These are phyloP conservation scores for Notolabrus celidotus DNA, from an alignment of 2,797 vertebrate genomes.

Conservation along the genomic window DNA sequence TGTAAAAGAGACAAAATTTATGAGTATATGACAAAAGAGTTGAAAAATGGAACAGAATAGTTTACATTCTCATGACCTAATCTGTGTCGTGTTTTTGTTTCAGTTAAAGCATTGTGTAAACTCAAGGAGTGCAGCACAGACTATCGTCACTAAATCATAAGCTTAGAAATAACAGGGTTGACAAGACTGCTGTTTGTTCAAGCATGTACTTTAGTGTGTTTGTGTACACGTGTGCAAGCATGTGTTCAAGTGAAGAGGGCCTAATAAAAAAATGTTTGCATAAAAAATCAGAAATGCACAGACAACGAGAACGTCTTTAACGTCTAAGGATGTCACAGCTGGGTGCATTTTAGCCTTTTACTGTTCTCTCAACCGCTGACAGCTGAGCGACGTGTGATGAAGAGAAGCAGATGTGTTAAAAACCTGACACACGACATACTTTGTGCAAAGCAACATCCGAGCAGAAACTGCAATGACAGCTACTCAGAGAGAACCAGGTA, in stretches of 20 bases:
- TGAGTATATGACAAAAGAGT: slow-evolving; percentile 17
- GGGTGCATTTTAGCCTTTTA: slow-evolving; percentile 27
- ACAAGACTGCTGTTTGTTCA: slow-evolving; percentile 28
- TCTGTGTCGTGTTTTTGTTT: slow-evolving; percentile 18
- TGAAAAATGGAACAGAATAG: background rate
- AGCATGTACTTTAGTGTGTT: slow-evolving; percentile 9
- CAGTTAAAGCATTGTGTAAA: slow-evolving; percentile 8
- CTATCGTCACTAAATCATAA: slow-evolving; percentile 31
- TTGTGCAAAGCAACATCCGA: slow-evolving; percentile 20
- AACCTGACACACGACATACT: slow-evolving; percentile 52
- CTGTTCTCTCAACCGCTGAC: slow-evolving; percentile 25
- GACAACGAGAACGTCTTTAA: slow-evolving; percentile 12
- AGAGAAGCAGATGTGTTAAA: slow-evolving; percentile 10
- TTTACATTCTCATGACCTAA: background rate
- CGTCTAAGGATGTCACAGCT: slow-evolving; percentile 9
- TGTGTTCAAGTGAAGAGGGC: background rate
- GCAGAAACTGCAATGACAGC: slow-evolving; percentile 27
- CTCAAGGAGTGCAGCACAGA: slow-evolving; percentile 11
- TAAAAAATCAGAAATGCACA: background rate
- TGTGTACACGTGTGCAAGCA: slow-evolving; percentile 8
- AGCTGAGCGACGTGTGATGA: slow-evolving; percentile 22
- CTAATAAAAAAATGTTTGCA: slow-evolving; percentile 4
- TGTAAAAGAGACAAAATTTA: slow-evolving; percentile 62
- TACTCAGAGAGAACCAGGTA: background rate
- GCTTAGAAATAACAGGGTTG: slow-evolving; percentile 29